Evolutionary conservation across 1,140 invertebrate species (phyloP), one percentile per base, ranked within the genome.

Genomic region (Antheraea mylitta): DNA sequence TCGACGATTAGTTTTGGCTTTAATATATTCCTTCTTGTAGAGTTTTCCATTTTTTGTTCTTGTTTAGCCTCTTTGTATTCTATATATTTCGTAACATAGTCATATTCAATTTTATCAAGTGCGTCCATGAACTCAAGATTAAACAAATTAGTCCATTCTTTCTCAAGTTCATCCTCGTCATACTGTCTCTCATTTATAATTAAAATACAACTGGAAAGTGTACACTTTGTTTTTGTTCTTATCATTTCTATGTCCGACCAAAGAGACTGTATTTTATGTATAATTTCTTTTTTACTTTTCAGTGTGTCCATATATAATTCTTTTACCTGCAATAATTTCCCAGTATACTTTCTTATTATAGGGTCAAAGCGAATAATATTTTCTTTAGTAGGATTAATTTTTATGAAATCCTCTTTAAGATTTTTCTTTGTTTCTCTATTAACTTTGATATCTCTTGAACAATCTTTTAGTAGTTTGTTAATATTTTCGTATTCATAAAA

Each of bases 211-310:
- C 75, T 64, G 11, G 83, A 83, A 65, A 78, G 70, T 7, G 58
- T 73, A 60, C 16, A 18, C 13, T 71, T 77, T 36, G 64, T 73
- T 74, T 83, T 89, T 61, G 85, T 79, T 64, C 89, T 78, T 42
- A 88, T 66, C 64, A 77, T 83, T 81, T 86, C 77, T 69, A 91
- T 77, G 74, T 91, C 89, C 13, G 77, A 75, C 87, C 87, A 90
- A 5, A 91, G 59, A 18, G 83, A 84, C 58, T 81, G 64, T 58
- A 87, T 69, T 61, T 77, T 77, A 70, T 89, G 82, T 30, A 75
- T 53, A 22, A 80, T 58, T 69, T 86, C 70, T 68, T 81, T 86
- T 67, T 86, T 71, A n/a, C 69, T 75, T 67, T 79, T 76, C 30
- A 87, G 19, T 13, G 69, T 64, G 60, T 81, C 59, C 58, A 66